Evolutionary conservation across 1,140 invertebrate genomes (phyloP).

Genomic region (Apis laboriosa): DNA sequence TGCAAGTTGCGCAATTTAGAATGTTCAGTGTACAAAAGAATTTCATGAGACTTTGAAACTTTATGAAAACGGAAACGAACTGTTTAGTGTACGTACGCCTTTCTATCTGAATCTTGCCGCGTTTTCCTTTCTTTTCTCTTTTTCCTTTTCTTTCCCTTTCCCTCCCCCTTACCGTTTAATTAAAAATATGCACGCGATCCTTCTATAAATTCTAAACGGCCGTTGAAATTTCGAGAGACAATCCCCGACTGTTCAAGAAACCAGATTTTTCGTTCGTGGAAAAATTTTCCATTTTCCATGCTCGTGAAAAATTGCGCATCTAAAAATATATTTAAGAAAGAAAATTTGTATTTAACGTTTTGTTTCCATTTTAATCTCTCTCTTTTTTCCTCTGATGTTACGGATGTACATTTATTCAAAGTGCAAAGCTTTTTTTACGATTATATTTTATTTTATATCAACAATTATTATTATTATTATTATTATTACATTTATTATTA

Average conservation of each 20-base stretch:
- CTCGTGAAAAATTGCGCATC: too few relatives aligned
- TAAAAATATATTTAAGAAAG: not conserved
- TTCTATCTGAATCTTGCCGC: not conserved
- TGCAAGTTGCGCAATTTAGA: constrained; percentile 5
- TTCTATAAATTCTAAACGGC: not conserved
- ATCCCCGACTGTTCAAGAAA: not conserved
- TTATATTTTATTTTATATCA: too few relatives aligned
- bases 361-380: too few relatives aligned
- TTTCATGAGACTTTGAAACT: constrained; percentile 29
- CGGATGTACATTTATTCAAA: too few relatives aligned
- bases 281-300: too few relatives aligned
- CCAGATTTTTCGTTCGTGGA: too few relatives aligned
- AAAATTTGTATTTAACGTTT: too few relatives aligned
- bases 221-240: not conserved
- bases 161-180: too few relatives aligned
- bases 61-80: not conserved
- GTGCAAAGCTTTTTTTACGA: too few relatives aligned
- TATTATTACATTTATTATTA: too few relatives aligned
- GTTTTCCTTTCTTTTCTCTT: not conserved
- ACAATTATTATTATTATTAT: too few relatives aligned
- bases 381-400: too few relatives aligned
- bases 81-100: not conserved
- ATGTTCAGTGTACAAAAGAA: constrained; percentile 10
- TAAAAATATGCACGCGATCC: not conserved
- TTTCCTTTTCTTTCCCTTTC: not conserved